Evolutionary conservation across 2,888 invertebrate genomes (phyloP).

Genomic region (Chloroclystis v-ata): DNA sequence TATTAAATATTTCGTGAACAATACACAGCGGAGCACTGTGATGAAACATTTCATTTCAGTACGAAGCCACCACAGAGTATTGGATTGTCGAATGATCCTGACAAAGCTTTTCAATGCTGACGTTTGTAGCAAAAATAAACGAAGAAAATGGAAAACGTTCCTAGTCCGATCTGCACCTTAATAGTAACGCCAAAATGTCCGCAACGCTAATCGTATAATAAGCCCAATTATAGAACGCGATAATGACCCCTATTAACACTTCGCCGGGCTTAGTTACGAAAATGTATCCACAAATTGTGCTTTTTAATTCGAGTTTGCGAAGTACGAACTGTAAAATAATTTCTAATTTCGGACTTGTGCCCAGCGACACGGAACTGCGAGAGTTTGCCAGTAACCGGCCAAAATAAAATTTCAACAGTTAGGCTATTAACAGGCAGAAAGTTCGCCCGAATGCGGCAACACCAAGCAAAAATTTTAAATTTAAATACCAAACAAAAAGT

Average conservation of each 20-base stretch:
- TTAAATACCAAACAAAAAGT: slow-evolving; percentile 39
- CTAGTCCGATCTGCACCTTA: neutral
- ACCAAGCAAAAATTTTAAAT: slow-evolving; percentile 41
- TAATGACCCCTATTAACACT: slow-evolving; percentile 1
- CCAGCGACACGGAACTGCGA: slow-evolving; percentile 33
- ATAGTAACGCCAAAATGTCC: slow-evolving; percentile 1
- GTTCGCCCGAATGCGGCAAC: slow-evolving; percentile 38
- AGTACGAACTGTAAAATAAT: slow-evolving; percentile 33
- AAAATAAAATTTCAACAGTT: slow-evolving; percentile 51
- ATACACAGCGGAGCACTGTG: slow-evolving; percentile 11
- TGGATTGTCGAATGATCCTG: slow-evolving; percentile 9
- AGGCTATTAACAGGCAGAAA: slow-evolving; percentile 32
- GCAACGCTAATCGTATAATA: slow-evolving; percentile 3
- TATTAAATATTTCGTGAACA: slow-evolving; percentile 24
- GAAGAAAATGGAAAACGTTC: neutral
- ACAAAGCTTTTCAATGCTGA: slow-evolving; percentile 9
- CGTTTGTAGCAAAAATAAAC: slow-evolving; percentile 1
- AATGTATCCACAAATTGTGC: slow-evolving; percentile 20
- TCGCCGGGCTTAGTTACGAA: slow-evolving; percentile 6
- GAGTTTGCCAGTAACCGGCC: slow-evolving; percentile 31
- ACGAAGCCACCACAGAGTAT: slow-evolving; percentile 14
- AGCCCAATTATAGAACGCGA: neutral
- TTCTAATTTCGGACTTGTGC: slow-evolving; percentile 41
- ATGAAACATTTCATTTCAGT: slow-evolving; percentile 19
- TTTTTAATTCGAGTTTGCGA: slow-evolving; percentile 31